Evolutionary conservation across 1,140 invertebrate genomes (phyloP).

Genomic region (Atta cephalotes): DNA sequence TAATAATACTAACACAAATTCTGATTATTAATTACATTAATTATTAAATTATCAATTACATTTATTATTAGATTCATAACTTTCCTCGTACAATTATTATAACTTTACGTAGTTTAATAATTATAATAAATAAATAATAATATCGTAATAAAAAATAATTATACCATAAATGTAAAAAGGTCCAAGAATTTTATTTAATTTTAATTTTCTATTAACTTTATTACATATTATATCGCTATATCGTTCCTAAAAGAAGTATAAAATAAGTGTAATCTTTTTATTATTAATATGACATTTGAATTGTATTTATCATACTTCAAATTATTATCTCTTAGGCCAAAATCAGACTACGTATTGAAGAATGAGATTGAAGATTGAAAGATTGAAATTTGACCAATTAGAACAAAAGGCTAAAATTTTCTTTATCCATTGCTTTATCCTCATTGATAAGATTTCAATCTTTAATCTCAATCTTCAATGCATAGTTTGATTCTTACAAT

Average conservation of each 20-base stretch:
- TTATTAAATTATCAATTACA: neutral
- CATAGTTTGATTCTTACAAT: neutral
- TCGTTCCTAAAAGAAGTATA: neutral
- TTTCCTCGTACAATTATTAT: no score
- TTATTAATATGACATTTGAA: neutral
- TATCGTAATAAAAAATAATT: no score
- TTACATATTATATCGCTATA: neutral
- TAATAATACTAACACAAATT: neutral
- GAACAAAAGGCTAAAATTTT: no score
- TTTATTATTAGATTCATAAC: neutral
- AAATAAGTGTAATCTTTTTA: neutral
- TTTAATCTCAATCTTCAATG: no score
- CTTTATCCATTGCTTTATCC: no score
- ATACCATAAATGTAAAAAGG: neutral
- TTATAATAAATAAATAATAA: no score
- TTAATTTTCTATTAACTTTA: neutral
- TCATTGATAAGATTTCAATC: no score
- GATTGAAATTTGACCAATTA: no score
- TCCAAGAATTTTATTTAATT: neutral
- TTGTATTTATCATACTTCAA: conserved; percentile 13
- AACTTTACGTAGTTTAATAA: no score
- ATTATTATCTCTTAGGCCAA: neutral
- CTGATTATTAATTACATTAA: no score
- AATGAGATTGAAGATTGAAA: no score
- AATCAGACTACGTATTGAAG: no score